phyloP scores from a whole-genome alignment of 2,888 invertebrate species.

The Tipula helvola region DNA sequence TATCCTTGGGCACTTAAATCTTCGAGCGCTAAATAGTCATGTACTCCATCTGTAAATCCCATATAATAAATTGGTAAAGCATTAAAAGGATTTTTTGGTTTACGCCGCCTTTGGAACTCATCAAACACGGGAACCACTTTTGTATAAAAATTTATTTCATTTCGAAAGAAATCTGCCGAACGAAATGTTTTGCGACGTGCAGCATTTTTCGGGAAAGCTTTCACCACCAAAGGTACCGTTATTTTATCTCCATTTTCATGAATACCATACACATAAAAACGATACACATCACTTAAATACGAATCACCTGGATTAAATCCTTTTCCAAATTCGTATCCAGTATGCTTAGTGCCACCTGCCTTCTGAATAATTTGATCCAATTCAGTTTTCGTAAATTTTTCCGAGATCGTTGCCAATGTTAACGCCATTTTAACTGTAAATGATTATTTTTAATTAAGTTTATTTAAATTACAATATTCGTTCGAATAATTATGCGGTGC shows the following conservation, averaged over 20 bases:
- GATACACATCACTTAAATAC: slow-evolving; percentile 51
- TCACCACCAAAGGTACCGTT: slow-evolving; percentile 46
- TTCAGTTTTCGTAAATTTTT: slow-evolving; percentile 33
- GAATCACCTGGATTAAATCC: slow-evolving; percentile 51
- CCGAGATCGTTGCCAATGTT: slow-evolving; percentile 28
- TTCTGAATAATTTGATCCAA: slow-evolving; percentile 33
- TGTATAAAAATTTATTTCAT: slow-evolving; percentile 55
- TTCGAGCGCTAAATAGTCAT: slow-evolving; percentile 44
- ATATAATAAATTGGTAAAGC: slow-evolving; percentile 39
- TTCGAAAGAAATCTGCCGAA: slow-evolving; percentile 53
- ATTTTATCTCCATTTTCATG: slow-evolving; percentile 22
- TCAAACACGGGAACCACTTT: slow-evolving; percentile 28
- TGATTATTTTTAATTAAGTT: no score
- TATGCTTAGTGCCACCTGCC: slow-evolving; percentile 29
- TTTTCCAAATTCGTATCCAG: slow-evolving; percentile 34
- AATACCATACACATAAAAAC: slow-evolving; percentile 41
- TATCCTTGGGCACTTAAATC: slow-evolving; percentile 40
- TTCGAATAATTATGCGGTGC: no score
- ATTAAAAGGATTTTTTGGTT: slow-evolving; percentile 37
- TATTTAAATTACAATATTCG: no score
- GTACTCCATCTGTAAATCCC: slow-evolving; percentile 38
- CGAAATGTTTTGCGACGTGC: slow-evolving; percentile 50
- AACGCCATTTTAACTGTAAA: slow-evolving; percentile 19
- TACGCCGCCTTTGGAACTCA: slow-evolving; percentile 24
- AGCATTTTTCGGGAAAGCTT: slow-evolving; percentile 51